phyloP scores from a whole-genome alignment of 1,140 invertebrate genomes.

The Drosophila nasuta region DNA sequence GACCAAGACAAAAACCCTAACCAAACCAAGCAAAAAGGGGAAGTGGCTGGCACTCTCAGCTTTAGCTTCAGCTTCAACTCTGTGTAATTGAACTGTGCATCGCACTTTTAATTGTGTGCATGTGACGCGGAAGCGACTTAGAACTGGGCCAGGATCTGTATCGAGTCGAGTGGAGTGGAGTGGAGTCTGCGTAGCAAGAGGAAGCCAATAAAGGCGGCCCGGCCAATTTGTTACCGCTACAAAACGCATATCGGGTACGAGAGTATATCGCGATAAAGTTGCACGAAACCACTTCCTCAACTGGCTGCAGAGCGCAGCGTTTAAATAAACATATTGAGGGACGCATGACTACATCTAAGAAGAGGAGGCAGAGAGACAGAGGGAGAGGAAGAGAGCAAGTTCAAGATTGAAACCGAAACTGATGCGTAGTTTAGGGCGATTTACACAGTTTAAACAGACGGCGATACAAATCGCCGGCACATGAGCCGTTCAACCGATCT shows the following conservation, averaged over 20 bases:
- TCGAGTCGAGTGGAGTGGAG: background rate
- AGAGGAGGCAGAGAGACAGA: background rate
- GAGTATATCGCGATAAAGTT: slow-evolving; percentile 70
- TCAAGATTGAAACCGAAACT: slow-evolving; percentile 83
- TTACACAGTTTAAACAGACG: slow-evolving; percentile 82
- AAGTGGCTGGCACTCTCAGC: slow-evolving; percentile 11
- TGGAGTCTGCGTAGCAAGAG: background rate
- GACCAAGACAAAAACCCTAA: slow-evolving; percentile 14
- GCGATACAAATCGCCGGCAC: slow-evolving; percentile 75
- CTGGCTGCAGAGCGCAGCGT: slow-evolving; percentile 26
- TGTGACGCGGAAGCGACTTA: slow-evolving; percentile 69
- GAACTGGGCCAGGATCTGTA: slow-evolving; percentile 73
- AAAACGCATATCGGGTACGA: slow-evolving; percentile 62
- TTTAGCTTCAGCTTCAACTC: no score
- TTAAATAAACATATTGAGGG: slow-evolving; percentile 70
- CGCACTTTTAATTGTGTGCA: slow-evolving; percentile 74
- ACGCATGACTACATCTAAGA: background rate
- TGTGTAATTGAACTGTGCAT: slow-evolving; percentile 68
- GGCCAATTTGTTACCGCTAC: slow-evolving; percentile 80
- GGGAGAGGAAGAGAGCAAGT: slow-evolving; percentile 31
- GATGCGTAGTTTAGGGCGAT: slow-evolving; percentile 84
- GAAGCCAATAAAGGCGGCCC: slow-evolving; percentile 32
- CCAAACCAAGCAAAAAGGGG: background rate
- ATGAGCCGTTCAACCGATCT: slow-evolving; percentile 44
- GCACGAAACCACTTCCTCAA: slow-evolving; percentile 73